These are phyloP conservation scores for Mantis religiosa DNA, from an alignment of 2,888 invertebrate genomes.

Conservation along the genomic window DNA sequence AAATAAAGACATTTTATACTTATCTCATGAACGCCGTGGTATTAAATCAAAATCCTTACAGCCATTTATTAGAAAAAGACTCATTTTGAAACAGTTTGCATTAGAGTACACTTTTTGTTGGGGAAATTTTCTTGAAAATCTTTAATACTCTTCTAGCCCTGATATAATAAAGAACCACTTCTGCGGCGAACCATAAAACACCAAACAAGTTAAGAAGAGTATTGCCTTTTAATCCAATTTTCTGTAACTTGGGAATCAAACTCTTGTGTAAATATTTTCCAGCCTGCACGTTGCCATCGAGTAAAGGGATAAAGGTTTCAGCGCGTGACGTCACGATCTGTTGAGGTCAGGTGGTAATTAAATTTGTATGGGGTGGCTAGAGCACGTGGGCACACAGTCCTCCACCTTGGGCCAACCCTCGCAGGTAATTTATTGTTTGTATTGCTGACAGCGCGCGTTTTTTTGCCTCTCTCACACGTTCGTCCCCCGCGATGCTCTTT, in stretches of 20 bases:
- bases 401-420: background rate
- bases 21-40: no score
- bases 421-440: constrained; percentile 9
- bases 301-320: background rate
- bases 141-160: no score
- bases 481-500: background rate
- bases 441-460: background rate
- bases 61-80: no score
- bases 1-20: no score
- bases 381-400: background rate
- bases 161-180: background rate
- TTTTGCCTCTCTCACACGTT: background rate
- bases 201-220: background rate
- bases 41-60: no score
- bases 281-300: background rate
- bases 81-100: no score
- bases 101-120: no score
- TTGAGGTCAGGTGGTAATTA: constrained; percentile 2
- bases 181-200: background rate
- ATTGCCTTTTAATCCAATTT: background rate
- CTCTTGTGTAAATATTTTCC: background rate
- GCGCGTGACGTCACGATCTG: background rate
- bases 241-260: background rate
- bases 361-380: background rate
- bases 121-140: no score